A percentile compares a stretch with the other conserved stretches of the same genome.
Evolutionary conservation across 2,888 invertebrate species (phyloP).

Genomic region (Leucophora obtusa): DNA sequence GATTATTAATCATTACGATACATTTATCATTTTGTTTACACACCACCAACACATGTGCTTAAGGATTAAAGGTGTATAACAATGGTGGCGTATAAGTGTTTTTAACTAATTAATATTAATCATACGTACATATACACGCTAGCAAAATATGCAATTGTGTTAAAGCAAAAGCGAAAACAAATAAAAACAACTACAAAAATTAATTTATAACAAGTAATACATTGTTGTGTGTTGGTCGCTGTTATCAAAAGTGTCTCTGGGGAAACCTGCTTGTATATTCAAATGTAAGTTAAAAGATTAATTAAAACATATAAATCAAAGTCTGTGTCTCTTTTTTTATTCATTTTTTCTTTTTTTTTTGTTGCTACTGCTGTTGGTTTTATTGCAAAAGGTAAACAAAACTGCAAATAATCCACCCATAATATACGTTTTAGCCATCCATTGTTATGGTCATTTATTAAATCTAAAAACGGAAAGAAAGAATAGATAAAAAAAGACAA

Average conservation of each 20-base stretch:
- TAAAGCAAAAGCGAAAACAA: background rate
- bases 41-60: background rate
- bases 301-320: conserved; percentile 29
- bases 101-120: conserved; percentile 16
- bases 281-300: conserved; percentile 22
- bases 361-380: background rate
- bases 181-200: background rate
- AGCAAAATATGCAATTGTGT: background rate
- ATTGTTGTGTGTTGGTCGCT: background rate
- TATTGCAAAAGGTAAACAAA: conserved; percentile 12
- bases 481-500: background rate
- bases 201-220: background rate
- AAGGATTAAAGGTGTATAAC: conserved; percentile 10
- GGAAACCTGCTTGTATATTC: background rate
- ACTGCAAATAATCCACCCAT: background rate
- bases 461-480: background rate
- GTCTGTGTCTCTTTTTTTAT: background rate
- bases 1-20: background rate
- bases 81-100: background rate
- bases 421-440: background rate
- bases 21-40: background rate
- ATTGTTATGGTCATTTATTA: background rate
- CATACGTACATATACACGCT: background rate
- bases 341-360: background rate
- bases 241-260: background rate